phyloP scores from a whole-genome alignment of 2,888 invertebrate genomes.

The Acanthosepion lycidas region DNA sequence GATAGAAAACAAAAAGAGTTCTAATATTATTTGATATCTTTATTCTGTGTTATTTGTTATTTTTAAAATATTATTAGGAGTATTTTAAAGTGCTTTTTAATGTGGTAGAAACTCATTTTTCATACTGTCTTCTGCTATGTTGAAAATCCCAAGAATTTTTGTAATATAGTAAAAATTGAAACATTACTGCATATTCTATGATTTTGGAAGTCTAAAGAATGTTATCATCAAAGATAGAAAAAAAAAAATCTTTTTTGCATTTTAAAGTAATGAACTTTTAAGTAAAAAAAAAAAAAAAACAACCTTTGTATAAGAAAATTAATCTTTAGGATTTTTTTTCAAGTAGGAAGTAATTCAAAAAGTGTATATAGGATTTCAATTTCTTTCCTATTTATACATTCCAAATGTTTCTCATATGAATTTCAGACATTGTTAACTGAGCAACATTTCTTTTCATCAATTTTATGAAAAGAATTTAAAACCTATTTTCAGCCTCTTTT shows the following conservation, averaged over 20 bases:
- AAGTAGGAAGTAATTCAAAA: background rate
- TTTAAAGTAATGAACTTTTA: background rate
- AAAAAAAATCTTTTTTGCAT: background rate
- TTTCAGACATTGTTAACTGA: background rate
- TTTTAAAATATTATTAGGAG: no score
- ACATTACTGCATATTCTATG: background rate
- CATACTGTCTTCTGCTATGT: background rate
- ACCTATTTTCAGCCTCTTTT: background rate
- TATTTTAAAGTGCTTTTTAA: background rate
- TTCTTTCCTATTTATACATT: background rate
- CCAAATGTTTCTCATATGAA: background rate
- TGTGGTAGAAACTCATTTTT: background rate
- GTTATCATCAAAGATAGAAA: background rate
- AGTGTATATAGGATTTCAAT: background rate
- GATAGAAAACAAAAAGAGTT: no score
- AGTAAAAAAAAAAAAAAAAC: background rate
- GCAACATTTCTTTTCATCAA: background rate
- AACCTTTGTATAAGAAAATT: background rate
- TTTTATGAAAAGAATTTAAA: background rate
- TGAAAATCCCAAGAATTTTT: background rate
- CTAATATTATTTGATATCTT: no score
- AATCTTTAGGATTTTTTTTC: background rate
- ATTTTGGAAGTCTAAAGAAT: background rate
- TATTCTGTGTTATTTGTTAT: no score
- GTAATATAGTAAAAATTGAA: background rate